A percentile compares a stretch with the other conserved stretches of the same genome.
Conservation (phyloP, 2,113 vertebrate species). For the Beaufortia kweichowensis region DNA sequence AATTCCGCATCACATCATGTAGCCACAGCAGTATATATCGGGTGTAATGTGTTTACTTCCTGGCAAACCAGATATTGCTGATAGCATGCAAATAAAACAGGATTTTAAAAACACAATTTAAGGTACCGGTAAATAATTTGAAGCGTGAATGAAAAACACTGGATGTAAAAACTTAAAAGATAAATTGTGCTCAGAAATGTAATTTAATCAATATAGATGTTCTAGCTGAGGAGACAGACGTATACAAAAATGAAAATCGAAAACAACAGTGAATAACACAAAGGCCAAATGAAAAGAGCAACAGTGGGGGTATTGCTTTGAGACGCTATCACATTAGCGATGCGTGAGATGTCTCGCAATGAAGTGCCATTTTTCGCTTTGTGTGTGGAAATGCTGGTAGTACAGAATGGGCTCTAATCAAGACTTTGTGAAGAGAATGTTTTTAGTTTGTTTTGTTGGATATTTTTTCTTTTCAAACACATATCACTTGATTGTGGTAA, state of each 20-base stretch:
- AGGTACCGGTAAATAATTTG: constrained; percentile 30
- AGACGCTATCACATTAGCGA: constrained; percentile 16
- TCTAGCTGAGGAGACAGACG: constrained; percentile 27
- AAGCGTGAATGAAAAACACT: not conserved
- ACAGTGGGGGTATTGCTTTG: constrained; percentile 3
- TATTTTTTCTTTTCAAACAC: constrained; percentile 35
- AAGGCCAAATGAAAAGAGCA: constrained; percentile 31
- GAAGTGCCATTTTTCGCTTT: not conserved
- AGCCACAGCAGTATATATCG: constrained; percentile 27
- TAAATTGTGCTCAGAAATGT: constrained; percentile 46
- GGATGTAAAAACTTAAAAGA: constrained; percentile 19
- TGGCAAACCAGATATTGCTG: constrained; percentile 19
- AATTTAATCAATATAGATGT: constrained; percentile 50
- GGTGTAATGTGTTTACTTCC: not conserved
- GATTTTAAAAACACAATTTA: not conserved
- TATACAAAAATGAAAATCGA: constrained; percentile 35
- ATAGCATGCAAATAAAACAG: constrained; percentile 24
- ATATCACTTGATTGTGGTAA: constrained; percentile 45
- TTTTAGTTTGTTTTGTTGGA: constrained; percentile 17
- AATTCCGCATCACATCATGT: constrained; percentile 32
- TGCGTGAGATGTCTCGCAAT: constrained; percentile 29
- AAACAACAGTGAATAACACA: constrained; percentile 43
- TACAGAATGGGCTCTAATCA: constrained; percentile 36
- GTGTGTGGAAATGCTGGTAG: not conserved
- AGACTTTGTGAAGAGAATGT: not conserved